Evolutionary conservation across 1,140 invertebrate species (phyloP), one percentile per base, ranked within the genome.

Genomic region (Asobara japonica): DNA sequence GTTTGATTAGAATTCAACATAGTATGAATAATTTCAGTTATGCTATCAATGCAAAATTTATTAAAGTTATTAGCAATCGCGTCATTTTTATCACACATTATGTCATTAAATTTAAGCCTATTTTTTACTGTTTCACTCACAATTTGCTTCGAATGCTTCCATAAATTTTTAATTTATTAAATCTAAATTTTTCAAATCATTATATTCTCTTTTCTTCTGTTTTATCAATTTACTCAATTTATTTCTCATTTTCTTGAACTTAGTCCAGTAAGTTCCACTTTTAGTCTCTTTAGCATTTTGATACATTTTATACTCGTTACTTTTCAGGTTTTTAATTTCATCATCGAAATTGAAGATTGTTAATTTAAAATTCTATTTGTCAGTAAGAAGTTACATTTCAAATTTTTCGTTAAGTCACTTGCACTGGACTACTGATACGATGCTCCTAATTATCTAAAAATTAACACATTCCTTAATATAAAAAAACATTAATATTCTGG

Each of bases 11-110:
- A 29, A 62, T 68, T 61, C 65, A 64, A 22, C 61, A 71, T 45
- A 18, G 31, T 16, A 13, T 45, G 30, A 60, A 48, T 13, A 25
- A 72, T 72, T 36, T 72, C 62, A 10, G 65, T 30, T 20, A 72
- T 64, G 66, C 62, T 66, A 4, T 56, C 22, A 30, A 66, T 31
- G 33, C 25, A 72, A 33, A 31, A 72, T n/a, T 65, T 64, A 66
- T 72, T 72, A 66, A 72, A 72, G 22, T 60, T 65, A 66, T 72
- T 51, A 13, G 71, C 71, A 72, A 66, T 66, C 0, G 10, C 25
- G 16, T 31, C 48, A 56, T 60, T 31, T 10, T 60, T 0, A 18
- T 48, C 51, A 48, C 6, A 18, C 5, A 36, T 22, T 18, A 51
- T 22, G 16, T 51, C 45, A 48, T 72, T 66, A 72, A 72, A 66